Evolutionary conservation across 2,797 vertebrate genomes (phyloP), one percentile per base, ranked within the genome.

Genomic region (Typhlichthys eigenmanni): DNA sequence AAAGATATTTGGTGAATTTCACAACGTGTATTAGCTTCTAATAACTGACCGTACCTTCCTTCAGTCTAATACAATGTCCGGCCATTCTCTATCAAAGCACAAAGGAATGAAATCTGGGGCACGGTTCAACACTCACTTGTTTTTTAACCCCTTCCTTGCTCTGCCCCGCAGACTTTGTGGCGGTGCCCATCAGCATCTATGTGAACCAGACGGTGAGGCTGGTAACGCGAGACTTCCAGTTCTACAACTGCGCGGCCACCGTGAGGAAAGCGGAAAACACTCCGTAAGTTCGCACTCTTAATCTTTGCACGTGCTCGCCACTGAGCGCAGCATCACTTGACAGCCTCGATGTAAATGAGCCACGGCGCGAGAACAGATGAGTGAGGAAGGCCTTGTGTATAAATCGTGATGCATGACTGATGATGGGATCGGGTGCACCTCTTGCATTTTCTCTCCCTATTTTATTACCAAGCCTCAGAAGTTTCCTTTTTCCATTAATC

Each of bases 171-270:
- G 97, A 98, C 86, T 96, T 94, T 16, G 95, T 98, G 71, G 93
- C 92, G 0, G 94, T 98, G 86, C 73, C 81, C 2, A 71, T 98
- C 59, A 82, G 68, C 62, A 89, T 92, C 62, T 94, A 94, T 50
- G 85, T 81, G 57, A 88, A 86, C 0, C 77, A 83, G 32, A 80
- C 64, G 0, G 88, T 96, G 81, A 91, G 93, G 84, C 91, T 99
- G 79, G 94, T 95, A 0, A 91, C 86, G 0, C 90, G 92, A 64
- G 91, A 90, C 67, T 99, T 95, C 75, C 93, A 93, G 60, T 98
- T 99, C 90, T 98, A 98, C 58, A 96, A 97, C 88, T 99, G 97
- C 59, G 92, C 90, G 7, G 92, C 95, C 64, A 94, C 97, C 49
- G 93, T 95, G 87, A 94, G 88, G 83, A 94, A 94, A 78, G 82